Conservation (phyloP, 2,113 vertebrate species). For the Hyperoodon ampullatus region DNA sequence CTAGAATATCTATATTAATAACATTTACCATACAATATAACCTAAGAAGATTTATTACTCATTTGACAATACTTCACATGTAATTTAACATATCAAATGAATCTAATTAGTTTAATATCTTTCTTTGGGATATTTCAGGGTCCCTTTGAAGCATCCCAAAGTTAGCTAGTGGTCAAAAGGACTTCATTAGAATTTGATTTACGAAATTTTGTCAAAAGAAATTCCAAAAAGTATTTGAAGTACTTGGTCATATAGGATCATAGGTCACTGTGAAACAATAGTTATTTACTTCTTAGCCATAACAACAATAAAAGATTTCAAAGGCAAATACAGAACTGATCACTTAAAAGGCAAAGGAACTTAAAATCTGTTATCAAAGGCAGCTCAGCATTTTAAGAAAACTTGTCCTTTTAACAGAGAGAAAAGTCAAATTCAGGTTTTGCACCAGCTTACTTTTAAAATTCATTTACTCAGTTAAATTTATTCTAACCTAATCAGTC, state of each 20-base stretch:
- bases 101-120: neutral
- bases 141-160: neutral
- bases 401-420: neutral
- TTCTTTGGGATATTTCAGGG: neutral
- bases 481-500: neutral
- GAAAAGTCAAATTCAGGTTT: neutral
- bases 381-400: neutral
- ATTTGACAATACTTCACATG: neutral
- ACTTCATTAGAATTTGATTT: neutral
- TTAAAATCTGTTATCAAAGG: neutral
- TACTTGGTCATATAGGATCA: neutral
- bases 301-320: neutral
- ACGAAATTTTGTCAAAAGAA: neutral
- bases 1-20: neutral
- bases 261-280: neutral
- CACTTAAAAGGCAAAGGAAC: neutral
- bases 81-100: neutral
- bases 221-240: neutral
- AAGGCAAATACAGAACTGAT: neutral
- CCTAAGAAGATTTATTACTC: neutral
- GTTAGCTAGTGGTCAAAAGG: neutral
- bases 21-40: neutral
- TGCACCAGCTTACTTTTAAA: neutral
- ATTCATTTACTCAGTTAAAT: neutral
- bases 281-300: neutral